A percentile compares a stretch with the other conserved stretches of the same genome.
Evolutionary conservation across 2,888 invertebrate species (phyloP).

Genomic region (Linnaemya vulpina): DNA sequence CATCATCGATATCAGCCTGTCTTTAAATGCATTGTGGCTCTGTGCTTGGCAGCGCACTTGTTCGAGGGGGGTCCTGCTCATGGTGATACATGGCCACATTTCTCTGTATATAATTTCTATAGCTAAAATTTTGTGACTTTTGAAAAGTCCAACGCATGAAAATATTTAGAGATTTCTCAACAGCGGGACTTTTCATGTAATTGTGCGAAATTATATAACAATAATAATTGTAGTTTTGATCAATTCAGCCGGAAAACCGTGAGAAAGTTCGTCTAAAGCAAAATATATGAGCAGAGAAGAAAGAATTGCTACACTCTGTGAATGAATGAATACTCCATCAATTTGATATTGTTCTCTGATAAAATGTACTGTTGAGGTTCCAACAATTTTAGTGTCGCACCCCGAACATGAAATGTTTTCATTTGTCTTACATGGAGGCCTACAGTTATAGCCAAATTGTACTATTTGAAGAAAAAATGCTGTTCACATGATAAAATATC

Average conservation of each 20-base stretch:
- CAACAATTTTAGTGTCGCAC: too few relatives aligned
- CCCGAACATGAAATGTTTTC: too few relatives aligned
- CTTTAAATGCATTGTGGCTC: slow-evolving; percentile 43
- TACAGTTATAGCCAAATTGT: too few relatives aligned
- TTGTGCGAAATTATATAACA: slow-evolving; percentile 61
- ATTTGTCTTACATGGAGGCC: too few relatives aligned
- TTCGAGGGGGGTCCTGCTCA: slow-evolving; percentile 77
- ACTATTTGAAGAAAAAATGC: too few relatives aligned
- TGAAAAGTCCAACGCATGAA: slow-evolving; percentile 54
- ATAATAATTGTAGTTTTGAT: slow-evolving; percentile 59
- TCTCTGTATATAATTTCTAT: slow-evolving; percentile 21
- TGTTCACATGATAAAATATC: too few relatives aligned
- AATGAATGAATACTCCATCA: neutral
- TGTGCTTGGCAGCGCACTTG: slow-evolving; percentile 76
- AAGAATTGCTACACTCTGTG: slow-evolving; percentile 13
- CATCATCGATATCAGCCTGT: slow-evolving; percentile 72
- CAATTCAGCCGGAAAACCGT: slow-evolving; percentile 59
- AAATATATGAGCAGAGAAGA: neutral
- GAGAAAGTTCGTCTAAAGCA: slow-evolving; percentile 52
- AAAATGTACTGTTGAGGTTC: neutral
- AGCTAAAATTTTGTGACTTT: slow-evolving; percentile 50
- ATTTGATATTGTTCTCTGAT: neutral
- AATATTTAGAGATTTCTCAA: slow-evolving; percentile 74
- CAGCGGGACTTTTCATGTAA: slow-evolving; percentile 77
- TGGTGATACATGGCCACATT: slow-evolving; percentile 49